Percentiles rank a stretch among this genome's conserved stretches.
Evolutionary conservation across 2,888 invertebrate genomes (phyloP).

Genomic region (Aradus depressus): DNA sequence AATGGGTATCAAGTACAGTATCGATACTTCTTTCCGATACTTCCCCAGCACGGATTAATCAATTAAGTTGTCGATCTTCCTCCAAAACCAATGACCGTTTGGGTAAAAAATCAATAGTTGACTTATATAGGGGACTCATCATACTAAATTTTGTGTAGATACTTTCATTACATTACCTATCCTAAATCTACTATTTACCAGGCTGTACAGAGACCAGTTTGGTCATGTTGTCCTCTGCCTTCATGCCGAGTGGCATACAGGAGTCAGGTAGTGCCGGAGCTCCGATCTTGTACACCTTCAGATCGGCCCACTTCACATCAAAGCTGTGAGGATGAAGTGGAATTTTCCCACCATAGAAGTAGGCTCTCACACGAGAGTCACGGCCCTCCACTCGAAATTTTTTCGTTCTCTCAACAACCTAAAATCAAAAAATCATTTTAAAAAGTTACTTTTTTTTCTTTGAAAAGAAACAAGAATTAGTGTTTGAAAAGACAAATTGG

Average conservation of each 20-base stretch:
- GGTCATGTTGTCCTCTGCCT: conserved; percentile 77
- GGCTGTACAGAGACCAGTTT: conserved; percentile 75
- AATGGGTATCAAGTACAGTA: no score
- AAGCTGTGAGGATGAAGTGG: conserved; percentile 88
- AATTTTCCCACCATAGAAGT: conserved; percentile 82
- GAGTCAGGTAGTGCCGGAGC: conserved; percentile 88
- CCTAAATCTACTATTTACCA: conserved; percentile 36
- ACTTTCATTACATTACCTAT: no score
- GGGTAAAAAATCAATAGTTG: no score
- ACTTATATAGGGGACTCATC: no score
- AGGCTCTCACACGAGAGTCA: conserved; percentile 76
- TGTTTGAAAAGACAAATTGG: no score
- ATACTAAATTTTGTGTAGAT: no score
- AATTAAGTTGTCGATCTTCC: no score
- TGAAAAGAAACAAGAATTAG: no score
- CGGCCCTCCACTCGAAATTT: conserved; percentile 59
- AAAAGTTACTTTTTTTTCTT: not conserved
- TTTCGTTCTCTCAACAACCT: conserved; percentile 78
- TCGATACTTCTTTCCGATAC: no score
- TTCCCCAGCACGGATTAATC: no score
- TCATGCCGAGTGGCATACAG: conserved; percentile 94
- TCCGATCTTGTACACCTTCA: conserved; percentile 88
- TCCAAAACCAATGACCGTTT: no score
- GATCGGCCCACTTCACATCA: conserved; percentile 80
- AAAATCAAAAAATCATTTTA: conserved; percentile 9